Percentiles rank a stretch among this genome's conserved stretches.
Conservation (phyloP, 64 coral and sea anemone genomes). For the Porites lutea region DNA sequence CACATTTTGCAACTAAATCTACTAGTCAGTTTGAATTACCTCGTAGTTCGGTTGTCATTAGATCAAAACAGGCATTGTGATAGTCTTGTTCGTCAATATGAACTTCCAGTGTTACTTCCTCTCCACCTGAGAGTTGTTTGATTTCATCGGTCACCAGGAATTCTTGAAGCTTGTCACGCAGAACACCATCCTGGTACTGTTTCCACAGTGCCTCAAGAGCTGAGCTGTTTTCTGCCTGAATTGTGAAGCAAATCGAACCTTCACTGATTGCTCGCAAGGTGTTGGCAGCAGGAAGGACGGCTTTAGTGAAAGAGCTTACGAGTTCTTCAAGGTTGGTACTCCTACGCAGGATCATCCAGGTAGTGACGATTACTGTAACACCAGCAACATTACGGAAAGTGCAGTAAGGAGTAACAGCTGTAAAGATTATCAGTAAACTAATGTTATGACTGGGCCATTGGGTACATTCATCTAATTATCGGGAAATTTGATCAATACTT, state of each 20-base stretch:
- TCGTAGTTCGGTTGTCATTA: no score
- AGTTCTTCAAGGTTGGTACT: background rate
- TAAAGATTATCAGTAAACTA: no score
- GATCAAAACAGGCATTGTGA: background rate
- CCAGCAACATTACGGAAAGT: no score
- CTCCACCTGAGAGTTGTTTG: background rate
- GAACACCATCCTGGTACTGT: background rate
- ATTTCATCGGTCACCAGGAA: constrained; percentile 1
- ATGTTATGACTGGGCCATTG: no score
- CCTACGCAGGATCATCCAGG: background rate
- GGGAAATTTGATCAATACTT: no score
- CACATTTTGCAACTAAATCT: no score
- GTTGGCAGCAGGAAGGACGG: background rate
- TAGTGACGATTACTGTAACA: background rate
- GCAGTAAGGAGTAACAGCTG: no score
- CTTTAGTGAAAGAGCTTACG: background rate
- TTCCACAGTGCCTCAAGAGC: background rate
- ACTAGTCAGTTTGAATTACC: no score
- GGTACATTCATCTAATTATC: no score
- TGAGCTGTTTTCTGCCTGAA: background rate
- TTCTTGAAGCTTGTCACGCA: background rate
- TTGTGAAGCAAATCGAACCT: background rate
- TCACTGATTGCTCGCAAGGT: background rate
- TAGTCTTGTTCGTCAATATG: background rate
- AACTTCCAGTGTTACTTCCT: background rate